phyloP scores from a whole-genome alignment of 2,888 invertebrate genomes.

The Acrocyrtus sp. region DNA sequence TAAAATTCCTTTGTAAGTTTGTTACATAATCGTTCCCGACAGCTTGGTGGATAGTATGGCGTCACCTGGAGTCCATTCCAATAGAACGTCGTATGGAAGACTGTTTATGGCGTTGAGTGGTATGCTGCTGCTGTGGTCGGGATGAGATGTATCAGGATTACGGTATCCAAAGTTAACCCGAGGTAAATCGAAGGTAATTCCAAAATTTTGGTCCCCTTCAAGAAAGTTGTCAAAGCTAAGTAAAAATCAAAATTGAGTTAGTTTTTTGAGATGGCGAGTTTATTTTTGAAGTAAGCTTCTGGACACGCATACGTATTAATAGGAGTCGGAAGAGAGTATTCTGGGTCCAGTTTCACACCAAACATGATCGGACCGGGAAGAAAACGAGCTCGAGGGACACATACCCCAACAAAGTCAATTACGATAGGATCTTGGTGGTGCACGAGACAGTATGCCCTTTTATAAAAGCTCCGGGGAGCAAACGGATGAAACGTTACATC shows the following conservation, averaged over 20 bases:
- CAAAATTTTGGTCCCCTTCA: constrained; percentile 39
- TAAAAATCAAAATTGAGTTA: no score
- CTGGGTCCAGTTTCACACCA: constrained; percentile 34
- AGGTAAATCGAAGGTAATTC: constrained; percentile 44
- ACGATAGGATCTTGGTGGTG: constrained; percentile 57
- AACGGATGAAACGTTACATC: constrained; percentile 51
- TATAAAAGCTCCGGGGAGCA: constrained; percentile 56
- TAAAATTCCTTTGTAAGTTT: no score
- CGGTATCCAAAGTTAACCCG: constrained; percentile 52
- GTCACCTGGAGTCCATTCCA: constrained; percentile 57
- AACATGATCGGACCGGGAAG: constrained; percentile 40
- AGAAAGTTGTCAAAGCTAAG: constrained; percentile 48
- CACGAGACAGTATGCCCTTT: constrained; percentile 50
- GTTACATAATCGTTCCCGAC: no score
- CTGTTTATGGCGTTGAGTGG: constrained; percentile 35
- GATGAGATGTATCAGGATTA: constrained; percentile 20
- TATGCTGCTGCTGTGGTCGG: constrained; percentile 9
- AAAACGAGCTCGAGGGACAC: constrained; percentile 52
- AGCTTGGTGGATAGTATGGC: no score
- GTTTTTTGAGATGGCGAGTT: not conserved
- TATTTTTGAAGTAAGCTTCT: not conserved
- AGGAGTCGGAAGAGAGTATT: constrained; percentile 48
- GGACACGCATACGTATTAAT: constrained; percentile 34
- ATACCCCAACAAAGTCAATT: constrained; percentile 53
- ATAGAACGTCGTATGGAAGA: constrained; percentile 51